phyloP scores from a whole-genome alignment of 2,797 vertebrate species.

The Graptemys geographica region DNA sequence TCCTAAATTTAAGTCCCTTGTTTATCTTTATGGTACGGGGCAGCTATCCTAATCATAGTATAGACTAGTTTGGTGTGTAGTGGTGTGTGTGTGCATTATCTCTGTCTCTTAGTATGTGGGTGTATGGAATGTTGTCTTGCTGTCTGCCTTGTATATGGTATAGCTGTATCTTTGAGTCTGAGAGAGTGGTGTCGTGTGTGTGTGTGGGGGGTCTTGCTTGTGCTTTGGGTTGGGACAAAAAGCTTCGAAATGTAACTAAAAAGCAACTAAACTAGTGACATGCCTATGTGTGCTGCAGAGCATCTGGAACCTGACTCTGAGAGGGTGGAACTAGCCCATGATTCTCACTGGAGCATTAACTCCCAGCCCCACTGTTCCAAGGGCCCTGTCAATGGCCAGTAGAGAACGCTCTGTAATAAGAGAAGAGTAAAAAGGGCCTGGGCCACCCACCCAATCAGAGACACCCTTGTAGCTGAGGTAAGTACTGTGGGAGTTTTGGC shows the following conservation, averaged over 20 bases:
- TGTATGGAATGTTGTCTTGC: background rate
- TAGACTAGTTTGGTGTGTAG: background rate
- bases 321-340: background rate
- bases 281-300: background rate
- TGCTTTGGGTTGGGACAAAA: too few species aligned
- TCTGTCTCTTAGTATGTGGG: background rate
- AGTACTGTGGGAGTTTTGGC: background rate
- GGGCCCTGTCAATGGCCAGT: background rate
- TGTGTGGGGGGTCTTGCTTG: too few species aligned
- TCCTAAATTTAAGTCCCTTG: background rate
- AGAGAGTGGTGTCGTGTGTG: background rate
- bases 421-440: rapidly evolving
- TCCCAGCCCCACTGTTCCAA: too few species aligned
- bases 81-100: background rate
- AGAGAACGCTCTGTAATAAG: background rate
- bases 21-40: background rate
- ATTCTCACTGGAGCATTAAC: background rate
- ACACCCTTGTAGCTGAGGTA: rapidly evolving
- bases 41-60: background rate
- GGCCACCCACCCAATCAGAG: background rate
- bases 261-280: background rate
- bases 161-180: background rate
- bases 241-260: too few species aligned
- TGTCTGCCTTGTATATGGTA: background rate
- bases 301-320: background rate